A percentile compares a stretch with the other conserved stretches of the same genome.
phyloP scores from a whole-genome alignment of 2,113 vertebrate genomes.

The Nanorana parkeri region DNA sequence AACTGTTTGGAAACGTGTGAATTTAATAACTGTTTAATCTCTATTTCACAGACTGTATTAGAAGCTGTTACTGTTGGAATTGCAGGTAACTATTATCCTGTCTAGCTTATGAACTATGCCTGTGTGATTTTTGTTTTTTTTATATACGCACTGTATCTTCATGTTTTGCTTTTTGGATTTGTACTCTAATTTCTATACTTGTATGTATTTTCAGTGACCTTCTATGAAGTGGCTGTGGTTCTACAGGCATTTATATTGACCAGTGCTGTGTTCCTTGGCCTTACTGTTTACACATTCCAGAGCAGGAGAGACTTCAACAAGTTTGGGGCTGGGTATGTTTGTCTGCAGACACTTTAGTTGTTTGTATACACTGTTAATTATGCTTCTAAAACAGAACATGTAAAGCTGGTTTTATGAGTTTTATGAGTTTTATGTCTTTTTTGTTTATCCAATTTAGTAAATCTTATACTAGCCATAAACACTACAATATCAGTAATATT shows the following conservation, averaged over 20 bases:
- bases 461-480: too few species aligned
- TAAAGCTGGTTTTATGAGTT: background rate
- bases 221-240: constrained; percentile 85
- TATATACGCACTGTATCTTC: background rate
- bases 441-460: too few species aligned
- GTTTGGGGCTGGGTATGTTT: constrained; percentile 84
- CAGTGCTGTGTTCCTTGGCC: constrained; percentile 85
- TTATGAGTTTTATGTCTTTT: background rate
- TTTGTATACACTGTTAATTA: background rate
- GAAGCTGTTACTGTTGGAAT: constrained; percentile 88
- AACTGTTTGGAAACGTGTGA: background rate
- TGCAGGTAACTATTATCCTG: constrained; percentile 73
- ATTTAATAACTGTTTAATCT: constrained; percentile 12
- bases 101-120: background rate
- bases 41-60: constrained; percentile 80
- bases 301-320: constrained; percentile 95
- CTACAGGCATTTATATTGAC: constrained; percentile 91
- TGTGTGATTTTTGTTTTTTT: too few species aligned
- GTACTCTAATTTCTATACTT: constrained; percentile 18
- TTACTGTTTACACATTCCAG: constrained; percentile 90
- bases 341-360: background rate
- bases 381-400: too few species aligned
- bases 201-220: constrained; percentile 80
- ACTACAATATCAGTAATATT: too few species aligned
- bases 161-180: background rate